Percentiles rank a stretch among this genome's conserved stretches.
These are phyloP conservation scores for Palythoa grandis DNA, from an alignment of 92 coral and sea anemone species.

Conservation along the genomic window DNA sequence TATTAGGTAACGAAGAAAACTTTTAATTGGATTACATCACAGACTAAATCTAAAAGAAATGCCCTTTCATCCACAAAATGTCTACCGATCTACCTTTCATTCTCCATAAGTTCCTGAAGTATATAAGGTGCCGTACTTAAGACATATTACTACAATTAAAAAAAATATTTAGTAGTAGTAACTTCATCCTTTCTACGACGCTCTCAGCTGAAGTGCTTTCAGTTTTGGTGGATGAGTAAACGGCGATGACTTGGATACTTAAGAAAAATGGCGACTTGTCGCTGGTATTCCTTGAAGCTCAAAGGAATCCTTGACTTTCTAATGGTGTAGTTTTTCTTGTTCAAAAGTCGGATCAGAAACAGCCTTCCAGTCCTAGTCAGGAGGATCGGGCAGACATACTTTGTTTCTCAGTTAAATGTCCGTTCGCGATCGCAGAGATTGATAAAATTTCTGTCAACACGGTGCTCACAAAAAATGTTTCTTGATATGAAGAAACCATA, in stretches of 20 bases:
- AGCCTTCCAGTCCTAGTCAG: neutral
- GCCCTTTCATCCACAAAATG: no score
- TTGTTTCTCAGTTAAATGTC: neutral
- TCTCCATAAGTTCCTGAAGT: no score
- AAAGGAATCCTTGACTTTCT: neutral
- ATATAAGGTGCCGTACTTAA: no score
- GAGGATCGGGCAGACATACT: neutral
- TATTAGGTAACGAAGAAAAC: no score
- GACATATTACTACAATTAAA: neutral
- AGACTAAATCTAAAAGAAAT: no score
- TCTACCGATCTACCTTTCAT: no score
- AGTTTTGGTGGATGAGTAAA: neutral
- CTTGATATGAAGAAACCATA: no score
- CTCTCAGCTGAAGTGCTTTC: neutral
- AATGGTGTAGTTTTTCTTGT: no score
- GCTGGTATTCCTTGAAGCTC: neutral
- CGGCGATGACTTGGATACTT: neutral
- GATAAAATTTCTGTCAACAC: neutral
- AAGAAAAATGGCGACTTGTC: neutral
- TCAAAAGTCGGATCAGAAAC: neutral
- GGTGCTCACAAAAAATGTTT: no score
- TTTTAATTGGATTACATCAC: no score
- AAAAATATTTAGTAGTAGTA: neutral
- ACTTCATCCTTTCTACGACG: neutral
- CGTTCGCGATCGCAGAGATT: neutral